Percentiles rank a stretch among this genome's conserved stretches.
phyloP scores from a whole-genome alignment of 2,113 vertebrate species.

The Tetrax tetrax region DNA sequence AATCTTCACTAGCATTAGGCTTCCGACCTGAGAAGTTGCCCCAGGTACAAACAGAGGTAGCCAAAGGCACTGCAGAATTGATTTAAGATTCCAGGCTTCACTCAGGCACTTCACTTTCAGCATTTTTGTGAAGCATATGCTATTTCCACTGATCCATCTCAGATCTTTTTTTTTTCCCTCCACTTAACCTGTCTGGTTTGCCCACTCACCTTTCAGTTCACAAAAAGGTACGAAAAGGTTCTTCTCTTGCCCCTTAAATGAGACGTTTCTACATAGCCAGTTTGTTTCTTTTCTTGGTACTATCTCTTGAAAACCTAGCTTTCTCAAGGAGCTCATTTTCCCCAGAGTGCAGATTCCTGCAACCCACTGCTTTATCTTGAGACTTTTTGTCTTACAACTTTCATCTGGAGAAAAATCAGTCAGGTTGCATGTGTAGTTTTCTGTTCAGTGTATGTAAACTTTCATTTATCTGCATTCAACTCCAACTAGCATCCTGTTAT shows the following conservation, averaged over 20 bases:
- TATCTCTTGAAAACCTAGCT: neutral
- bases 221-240: neutral
- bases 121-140: neutral
- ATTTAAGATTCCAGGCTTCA: neutral
- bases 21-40: neutral
- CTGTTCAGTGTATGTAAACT: neutral
- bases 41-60: neutral
- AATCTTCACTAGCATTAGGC: neutral
- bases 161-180: neutral
- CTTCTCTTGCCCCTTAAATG: neutral
- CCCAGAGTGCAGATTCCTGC: neutral
- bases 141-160: neutral
- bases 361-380: neutral
- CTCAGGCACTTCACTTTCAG: neutral
- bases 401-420: neutral
- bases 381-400: neutral
- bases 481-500: neutral
- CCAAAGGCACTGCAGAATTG: neutral
- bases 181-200: neutral
- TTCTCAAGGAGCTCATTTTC: neutral
- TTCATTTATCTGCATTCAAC: neutral
- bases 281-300: neutral
- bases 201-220: neutral
- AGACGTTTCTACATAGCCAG: neutral
- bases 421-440: neutral